These are phyloP conservation scores for Pygoscelis antarcticus DNA, from an alignment of 2,113 vertebrate genomes.

Conservation along the genomic window DNA sequence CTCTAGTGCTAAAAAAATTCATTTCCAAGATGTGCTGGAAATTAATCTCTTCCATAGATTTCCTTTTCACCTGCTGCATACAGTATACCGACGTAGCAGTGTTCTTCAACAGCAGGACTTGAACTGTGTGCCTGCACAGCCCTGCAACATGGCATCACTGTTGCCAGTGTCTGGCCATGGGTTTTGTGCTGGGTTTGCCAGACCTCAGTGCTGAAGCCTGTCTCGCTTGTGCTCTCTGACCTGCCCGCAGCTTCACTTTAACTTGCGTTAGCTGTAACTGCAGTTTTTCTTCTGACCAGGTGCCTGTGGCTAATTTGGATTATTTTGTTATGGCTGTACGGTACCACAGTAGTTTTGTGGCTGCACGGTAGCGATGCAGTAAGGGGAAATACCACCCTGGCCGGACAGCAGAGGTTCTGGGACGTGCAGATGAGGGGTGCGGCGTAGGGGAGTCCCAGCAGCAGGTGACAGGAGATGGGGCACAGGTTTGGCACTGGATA, in stretches of 20 bases:
- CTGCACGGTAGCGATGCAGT: too few relatives aligned
- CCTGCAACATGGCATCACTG: not conserved
- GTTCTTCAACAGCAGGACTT: not conserved
- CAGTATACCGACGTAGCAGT: not conserved
- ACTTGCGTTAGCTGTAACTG: not conserved
- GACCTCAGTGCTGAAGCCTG: not conserved
- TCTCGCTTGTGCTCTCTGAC: not conserved
- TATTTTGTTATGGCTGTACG: not conserved
- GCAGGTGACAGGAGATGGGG: not conserved
- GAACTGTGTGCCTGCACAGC: accelerated
- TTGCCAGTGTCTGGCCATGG: not conserved
- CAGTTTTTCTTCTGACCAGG: not conserved
- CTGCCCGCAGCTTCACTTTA: not conserved
- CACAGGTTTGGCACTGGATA: not conserved
- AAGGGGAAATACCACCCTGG: not conserved
- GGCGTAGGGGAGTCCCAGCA: not conserved
- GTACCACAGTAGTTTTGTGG: not conserved
- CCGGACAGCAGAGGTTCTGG: not conserved
- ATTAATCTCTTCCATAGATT: not conserved
- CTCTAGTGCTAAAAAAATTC: not conserved
- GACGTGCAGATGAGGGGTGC: accelerated
- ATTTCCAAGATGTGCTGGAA: not conserved
- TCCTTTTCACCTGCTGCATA: not conserved
- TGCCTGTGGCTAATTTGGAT: not conserved
- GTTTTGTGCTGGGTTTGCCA: not conserved